Percentiles rank a stretch among this genome's conserved stretches.
Conservation (phyloP, 2,797 vertebrate species). For the Cossypha dichroa region DNA sequence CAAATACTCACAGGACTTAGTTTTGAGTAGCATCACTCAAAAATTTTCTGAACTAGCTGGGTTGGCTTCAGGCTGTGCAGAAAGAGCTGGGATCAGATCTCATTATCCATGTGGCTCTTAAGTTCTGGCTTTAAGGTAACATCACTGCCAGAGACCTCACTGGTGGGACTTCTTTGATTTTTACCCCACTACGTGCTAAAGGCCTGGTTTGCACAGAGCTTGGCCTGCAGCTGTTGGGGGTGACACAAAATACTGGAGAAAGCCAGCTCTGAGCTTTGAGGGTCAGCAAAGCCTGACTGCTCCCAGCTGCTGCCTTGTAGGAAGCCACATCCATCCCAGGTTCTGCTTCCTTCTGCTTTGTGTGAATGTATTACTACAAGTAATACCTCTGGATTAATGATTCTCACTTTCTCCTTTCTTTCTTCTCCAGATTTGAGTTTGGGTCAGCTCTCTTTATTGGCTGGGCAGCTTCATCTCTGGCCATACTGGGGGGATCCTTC, state of each 20-base stretch:
- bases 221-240: background rate
- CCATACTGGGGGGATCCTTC: slow-evolving; percentile 83
- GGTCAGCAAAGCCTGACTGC: background rate
- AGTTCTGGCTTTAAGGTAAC: background rate
- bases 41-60: background rate
- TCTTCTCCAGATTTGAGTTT: slow-evolving; percentile 82
- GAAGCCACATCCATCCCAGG: background rate
- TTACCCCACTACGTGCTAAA: background rate
- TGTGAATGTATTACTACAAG: background rate
- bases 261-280: background rate
- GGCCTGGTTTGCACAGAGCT: background rate
- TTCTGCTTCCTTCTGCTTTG: background rate
- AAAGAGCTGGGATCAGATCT: background rate
- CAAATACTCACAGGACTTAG: background rate
- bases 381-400: background rate
- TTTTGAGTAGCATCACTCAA: background rate
- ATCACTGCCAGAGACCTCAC: background rate
- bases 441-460: slow-evolving; percentile 89
- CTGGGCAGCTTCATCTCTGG: slow-evolving; percentile 85
- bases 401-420: background rate
- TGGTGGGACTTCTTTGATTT: background rate
- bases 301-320: background rate
- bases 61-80: background rate
- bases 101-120: background rate
- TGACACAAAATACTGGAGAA: background rate